Evolutionary conservation across 2,797 vertebrate species (phyloP).

Genomic region (Pygocentrus nattereri): DNA sequence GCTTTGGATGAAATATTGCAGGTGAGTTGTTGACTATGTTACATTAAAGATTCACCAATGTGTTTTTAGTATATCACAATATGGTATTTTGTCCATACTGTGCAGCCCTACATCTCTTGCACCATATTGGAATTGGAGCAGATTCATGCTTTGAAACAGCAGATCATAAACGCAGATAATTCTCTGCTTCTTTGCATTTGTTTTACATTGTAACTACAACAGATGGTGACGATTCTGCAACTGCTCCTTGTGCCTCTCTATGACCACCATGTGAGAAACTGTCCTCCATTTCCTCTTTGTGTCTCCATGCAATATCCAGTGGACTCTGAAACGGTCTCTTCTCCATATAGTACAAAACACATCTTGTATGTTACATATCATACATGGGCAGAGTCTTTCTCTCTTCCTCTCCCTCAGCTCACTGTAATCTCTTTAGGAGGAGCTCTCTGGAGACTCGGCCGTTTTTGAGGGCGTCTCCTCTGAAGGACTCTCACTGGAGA

Average conservation of each 20-base stretch:
- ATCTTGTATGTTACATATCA: slow-evolving; percentile 48
- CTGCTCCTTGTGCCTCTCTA: background rate
- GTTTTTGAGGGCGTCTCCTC: slow-evolving; percentile 85
- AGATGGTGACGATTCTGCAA: slow-evolving; percentile 11
- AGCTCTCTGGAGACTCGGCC: slow-evolving; percentile 79
- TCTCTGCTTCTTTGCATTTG: slow-evolving; percentile 4
- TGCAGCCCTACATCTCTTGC: slow-evolving; percentile 11
- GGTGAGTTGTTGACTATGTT: background rate
- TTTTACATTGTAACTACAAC: slow-evolving; percentile 4
- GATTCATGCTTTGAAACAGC: background rate
- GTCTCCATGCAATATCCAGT: slow-evolving; percentile 35
- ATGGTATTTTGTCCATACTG: background rate
- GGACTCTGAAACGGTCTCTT: slow-evolving; percentile 34
- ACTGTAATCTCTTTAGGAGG: slow-evolving; percentile 73
- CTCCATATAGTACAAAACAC: slow-evolving; percentile 56
- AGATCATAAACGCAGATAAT: background rate
- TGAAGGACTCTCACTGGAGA: slow-evolving; percentile 81
- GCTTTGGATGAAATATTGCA: background rate
- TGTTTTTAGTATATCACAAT: too few relatives aligned
- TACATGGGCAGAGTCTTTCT: slow-evolving; percentile 51
- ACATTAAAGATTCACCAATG: too few relatives aligned
- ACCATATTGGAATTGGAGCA: slow-evolving; percentile 9
- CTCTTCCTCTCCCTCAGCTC: background rate
- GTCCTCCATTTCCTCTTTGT: slow-evolving; percentile 24
- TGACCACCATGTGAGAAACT: background rate